Conservation (phyloP, 2,113 vertebrate species). For the Ginglymostoma cirratum region DNA sequence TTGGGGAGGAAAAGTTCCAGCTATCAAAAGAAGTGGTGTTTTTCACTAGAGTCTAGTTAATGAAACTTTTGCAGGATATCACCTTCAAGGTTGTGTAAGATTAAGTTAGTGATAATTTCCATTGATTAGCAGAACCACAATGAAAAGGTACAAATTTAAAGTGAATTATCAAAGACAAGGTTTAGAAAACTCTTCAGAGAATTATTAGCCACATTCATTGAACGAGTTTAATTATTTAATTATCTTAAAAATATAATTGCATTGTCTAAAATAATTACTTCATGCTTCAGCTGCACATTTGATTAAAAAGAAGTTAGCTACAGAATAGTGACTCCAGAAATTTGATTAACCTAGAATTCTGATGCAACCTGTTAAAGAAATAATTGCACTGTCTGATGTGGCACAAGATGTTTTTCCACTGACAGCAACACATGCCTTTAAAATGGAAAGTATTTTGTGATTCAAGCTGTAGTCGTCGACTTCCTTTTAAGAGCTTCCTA, state of each 20-base stretch:
- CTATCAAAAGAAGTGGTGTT: not conserved
- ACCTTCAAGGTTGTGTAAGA: not conserved
- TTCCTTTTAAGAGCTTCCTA: constrained; percentile 4
- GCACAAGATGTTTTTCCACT: not conserved
- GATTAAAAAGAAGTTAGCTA: not conserved
- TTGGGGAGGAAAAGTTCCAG: too few species aligned
- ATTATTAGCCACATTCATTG: not conserved
- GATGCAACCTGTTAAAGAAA: not conserved
- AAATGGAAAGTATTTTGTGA: not conserved
- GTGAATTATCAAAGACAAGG: not conserved
- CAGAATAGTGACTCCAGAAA: not conserved
- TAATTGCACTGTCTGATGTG: not conserved
- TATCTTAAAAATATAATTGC: not conserved
- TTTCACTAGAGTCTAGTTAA: not conserved
- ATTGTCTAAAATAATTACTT: not conserved
- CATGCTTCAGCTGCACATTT: not conserved
- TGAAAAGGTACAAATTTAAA: not conserved
- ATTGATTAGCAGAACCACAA: not conserved
- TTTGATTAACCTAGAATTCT: not conserved
- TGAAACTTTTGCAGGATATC: not conserved
- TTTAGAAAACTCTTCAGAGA: not conserved
- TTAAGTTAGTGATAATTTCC: not conserved
- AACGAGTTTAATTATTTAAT: not conserved
- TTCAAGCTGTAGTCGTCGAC: not conserved
- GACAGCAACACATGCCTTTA: not conserved